These are phyloP conservation scores for Anoplius nigerrimus DNA, from an alignment of 2,888 invertebrate species.

Conservation along the genomic window DNA sequence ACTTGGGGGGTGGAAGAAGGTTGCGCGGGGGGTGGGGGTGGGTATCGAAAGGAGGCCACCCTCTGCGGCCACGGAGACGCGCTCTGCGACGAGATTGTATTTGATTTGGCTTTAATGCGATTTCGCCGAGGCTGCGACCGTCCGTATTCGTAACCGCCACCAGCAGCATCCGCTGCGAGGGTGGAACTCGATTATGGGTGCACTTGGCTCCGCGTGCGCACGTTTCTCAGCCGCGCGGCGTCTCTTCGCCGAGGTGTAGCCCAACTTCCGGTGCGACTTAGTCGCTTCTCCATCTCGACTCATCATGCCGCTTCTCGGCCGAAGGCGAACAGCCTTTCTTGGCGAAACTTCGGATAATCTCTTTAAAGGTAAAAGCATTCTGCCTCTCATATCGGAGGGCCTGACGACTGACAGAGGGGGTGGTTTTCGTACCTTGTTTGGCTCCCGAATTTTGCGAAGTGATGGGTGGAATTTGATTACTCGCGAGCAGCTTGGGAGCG, in stretches of 20 bases:
- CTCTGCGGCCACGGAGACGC: neutral
- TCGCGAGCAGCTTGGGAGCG: too few species aligned
- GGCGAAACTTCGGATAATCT: conserved; percentile 17
- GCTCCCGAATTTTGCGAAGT: too few species aligned
- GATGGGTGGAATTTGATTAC: too few species aligned
- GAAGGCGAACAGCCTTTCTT: too few species aligned
- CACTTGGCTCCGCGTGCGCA: conserved; percentile 19
- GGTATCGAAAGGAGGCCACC: too few species aligned
- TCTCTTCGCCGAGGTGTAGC: conserved; percentile 6
- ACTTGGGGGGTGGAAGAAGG: too few species aligned
- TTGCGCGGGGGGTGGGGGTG: too few species aligned
- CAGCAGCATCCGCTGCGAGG: conserved; percentile 27
- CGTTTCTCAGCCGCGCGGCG: conserved; percentile 2
- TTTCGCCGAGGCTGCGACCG: conserved; percentile 38
- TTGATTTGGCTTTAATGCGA: conserved; percentile 55
- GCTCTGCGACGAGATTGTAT: conserved; percentile 33
- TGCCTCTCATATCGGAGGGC: too few species aligned
- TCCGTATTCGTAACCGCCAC: conserved; percentile 43
- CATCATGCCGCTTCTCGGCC: conserved; percentile 5
- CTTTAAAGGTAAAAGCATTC: conserved; percentile 41
- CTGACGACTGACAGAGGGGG: too few species aligned
- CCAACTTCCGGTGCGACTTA: conserved; percentile 4
- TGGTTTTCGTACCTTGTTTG: too few species aligned
- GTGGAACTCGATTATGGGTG: conserved; percentile 50
- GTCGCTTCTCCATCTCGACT: conserved; percentile 23